These are phyloP conservation scores for Bimastos eiseni DNA, from an alignment of 2,888 invertebrate species.

Conservation along the genomic window DNA sequence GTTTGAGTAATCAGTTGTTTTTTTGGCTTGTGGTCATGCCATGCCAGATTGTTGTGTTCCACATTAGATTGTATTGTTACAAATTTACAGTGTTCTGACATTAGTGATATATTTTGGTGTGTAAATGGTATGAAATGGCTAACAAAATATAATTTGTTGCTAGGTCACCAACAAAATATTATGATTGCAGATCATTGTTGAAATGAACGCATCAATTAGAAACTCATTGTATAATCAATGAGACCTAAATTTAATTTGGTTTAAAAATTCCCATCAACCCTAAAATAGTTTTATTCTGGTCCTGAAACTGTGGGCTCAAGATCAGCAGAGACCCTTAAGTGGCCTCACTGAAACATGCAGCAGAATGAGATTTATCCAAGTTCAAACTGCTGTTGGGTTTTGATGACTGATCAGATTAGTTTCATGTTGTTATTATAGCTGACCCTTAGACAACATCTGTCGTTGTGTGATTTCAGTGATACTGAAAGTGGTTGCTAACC, in stretches of 20 bases:
- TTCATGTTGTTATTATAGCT: not conserved
- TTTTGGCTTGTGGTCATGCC: not conserved
- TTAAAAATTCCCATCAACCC: not conserved
- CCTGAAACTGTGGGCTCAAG: not conserved
- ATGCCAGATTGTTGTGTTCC: not conserved
- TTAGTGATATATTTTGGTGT: not conserved
- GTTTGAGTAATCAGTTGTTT: not conserved
- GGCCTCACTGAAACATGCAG: not conserved
- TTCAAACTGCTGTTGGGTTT: not conserved
- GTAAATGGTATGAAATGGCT: not conserved
- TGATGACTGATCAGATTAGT: not conserved
- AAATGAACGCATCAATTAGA: not conserved
- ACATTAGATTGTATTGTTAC: not conserved
- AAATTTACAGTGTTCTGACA: not conserved
- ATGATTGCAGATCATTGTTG: slow-evolving; percentile 13
- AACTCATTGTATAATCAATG: not conserved
- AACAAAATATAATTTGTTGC: no score
- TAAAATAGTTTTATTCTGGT: not conserved
- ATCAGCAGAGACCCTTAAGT: not conserved
- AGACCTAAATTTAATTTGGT: not conserved
- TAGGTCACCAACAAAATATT: not conserved
- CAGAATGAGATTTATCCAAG: not conserved
- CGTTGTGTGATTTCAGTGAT: slow-evolving; percentile 75
- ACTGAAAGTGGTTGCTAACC: slow-evolving; percentile 94
- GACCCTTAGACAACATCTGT: not conserved